phyloP scores from a whole-genome alignment of 2,888 invertebrate genomes.

The Nomada ruficornis region DNA sequence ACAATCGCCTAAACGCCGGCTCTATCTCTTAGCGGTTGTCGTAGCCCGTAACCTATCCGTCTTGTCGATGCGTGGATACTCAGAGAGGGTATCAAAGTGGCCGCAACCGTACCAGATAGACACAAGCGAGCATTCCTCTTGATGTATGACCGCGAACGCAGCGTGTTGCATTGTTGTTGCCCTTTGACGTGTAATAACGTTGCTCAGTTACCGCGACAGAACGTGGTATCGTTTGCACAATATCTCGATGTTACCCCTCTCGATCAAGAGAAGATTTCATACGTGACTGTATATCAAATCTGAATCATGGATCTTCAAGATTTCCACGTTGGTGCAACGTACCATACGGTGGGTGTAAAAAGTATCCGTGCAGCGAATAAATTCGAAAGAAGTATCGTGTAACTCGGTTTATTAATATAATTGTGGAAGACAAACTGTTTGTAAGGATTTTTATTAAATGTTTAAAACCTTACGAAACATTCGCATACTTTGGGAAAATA shows the following conservation, averaged over 20 bases:
- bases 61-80: conserved; percentile 50
- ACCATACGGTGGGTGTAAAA: too few relatives aligned
- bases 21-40: conserved; percentile 31
- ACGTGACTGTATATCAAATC: background rate
- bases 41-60: conserved; percentile 48
- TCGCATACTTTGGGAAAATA: too few relatives aligned
- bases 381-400: too few relatives aligned
- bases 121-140: conserved; percentile 27
- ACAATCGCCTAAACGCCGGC: conserved; percentile 56
- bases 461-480: too few relatives aligned
- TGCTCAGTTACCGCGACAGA: conserved; percentile 39
- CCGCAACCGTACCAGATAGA: conserved; percentile 34
- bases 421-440: too few relatives aligned
- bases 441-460: too few relatives aligned
- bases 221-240: conserved; percentile 29
- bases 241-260: conserved; percentile 35
- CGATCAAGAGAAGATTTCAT: conserved; percentile 16
- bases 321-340: too few relatives aligned
- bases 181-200: conserved; percentile 62
- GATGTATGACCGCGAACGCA: conserved; percentile 52
- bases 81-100: conserved; percentile 46
- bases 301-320: conserved; percentile 1
- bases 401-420: too few relatives aligned
- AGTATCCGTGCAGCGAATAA: too few relatives aligned
- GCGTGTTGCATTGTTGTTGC: conserved; percentile 52